phyloP scores from a whole-genome alignment of 2,113 vertebrate species.

The Oncorhynchus keta region DNA sequence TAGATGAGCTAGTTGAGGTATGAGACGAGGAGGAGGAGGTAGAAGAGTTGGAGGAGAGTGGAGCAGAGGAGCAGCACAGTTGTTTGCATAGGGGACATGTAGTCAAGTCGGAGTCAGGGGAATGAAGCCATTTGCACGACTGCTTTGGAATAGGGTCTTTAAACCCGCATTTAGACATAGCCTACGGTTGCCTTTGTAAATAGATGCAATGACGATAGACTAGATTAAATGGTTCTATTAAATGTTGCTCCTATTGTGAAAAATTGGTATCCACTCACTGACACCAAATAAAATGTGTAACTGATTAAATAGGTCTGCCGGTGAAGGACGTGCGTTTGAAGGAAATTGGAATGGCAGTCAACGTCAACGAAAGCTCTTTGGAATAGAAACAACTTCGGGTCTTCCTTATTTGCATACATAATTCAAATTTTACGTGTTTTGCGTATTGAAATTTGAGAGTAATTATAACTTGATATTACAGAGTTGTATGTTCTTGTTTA shows the following conservation, averaged over 20 bases:
- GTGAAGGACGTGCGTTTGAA: too few species aligned
- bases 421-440: neutral
- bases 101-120: slow-evolving; percentile 83
- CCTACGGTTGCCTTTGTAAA: too few species aligned
- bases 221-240: too few species aligned
- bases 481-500: too few species aligned
- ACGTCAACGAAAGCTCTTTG: too few species aligned
- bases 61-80: slow-evolving; percentile 84
- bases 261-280: neutral
- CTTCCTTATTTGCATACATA: neutral
- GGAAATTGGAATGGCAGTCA: too few species aligned
- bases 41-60: slow-evolving; percentile 82
- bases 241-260: neutral
- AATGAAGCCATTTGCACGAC: slow-evolving; percentile 81
- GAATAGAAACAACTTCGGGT: neutral
- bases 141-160: neutral
- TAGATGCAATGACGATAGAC: too few species aligned
- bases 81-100: slow-evolving; percentile 85
- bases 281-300: neutral
- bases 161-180: neutral
- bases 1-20: slow-evolving; percentile 63
- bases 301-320: neutral
- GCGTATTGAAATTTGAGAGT: too few species aligned
- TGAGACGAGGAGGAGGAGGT: slow-evolving; percentile 82
- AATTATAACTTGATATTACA: too few species aligned